A percentile compares a stretch with the other conserved stretches of the same genome.
phyloP scores from a whole-genome alignment of 2,113 vertebrate species.

The Ia io region DNA sequence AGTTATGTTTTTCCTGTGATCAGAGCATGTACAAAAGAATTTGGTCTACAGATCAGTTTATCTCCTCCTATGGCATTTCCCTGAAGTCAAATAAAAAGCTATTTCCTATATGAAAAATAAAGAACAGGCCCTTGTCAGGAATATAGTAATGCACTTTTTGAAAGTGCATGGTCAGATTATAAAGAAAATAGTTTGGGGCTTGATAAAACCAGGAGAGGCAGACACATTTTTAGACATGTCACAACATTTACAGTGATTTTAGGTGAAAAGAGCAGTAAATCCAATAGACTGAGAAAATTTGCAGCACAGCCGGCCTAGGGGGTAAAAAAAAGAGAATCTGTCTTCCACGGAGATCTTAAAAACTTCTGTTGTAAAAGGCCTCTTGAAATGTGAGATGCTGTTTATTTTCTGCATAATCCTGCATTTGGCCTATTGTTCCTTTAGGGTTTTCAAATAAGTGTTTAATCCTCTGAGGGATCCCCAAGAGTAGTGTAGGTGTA shows the following conservation, averaged over 20 bases:
- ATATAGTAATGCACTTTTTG: not conserved
- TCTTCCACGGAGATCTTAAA: constrained; percentile 19
- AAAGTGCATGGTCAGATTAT: constrained; percentile 58
- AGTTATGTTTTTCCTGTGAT: not conserved
- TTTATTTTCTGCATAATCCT: not conserved
- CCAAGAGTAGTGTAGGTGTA: not conserved
- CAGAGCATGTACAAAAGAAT: not conserved
- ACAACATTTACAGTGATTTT: constrained; percentile 72
- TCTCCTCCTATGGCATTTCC: not conserved
- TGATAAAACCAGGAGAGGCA: constrained; percentile 29
- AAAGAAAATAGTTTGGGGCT: constrained; percentile 30
- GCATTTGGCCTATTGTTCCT: not conserved
- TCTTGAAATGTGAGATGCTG: constrained; percentile 20
- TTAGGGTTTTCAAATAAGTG: not conserved
- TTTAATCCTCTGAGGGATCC: not conserved
- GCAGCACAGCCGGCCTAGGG: constrained; percentile 44
- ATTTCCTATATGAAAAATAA: not conserved
- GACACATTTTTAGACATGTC: constrained; percentile 63
- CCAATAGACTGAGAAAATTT: constrained; percentile 58
- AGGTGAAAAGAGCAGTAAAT: constrained; percentile 72
- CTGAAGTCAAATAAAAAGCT: not conserved
- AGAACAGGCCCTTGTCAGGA: not conserved
- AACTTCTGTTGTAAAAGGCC: constrained; percentile 41
- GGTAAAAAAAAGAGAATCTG: not conserved
- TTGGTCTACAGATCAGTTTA: not conserved